A percentile compares a stretch with the other conserved stretches of the same genome.
Conservation (phyloP, 2,797 vertebrate genomes). For the Pteronotus mesoamericanus region DNA sequence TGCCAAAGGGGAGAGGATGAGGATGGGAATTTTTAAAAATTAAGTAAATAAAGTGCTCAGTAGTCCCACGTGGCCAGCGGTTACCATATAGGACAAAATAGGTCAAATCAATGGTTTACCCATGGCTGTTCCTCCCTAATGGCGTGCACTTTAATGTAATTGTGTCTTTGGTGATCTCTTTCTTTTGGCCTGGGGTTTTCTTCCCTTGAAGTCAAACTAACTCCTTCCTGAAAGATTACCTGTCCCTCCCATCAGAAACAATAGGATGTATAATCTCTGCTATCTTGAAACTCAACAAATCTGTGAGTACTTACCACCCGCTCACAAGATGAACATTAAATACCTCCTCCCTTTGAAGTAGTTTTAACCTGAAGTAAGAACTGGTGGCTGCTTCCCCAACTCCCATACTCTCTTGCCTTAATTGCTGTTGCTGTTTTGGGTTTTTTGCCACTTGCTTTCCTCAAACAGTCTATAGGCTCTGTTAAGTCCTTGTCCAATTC, state of each 20-base stretch:
- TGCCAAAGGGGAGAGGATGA: background rate
- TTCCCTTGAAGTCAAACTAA: background rate
- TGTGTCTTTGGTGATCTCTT: background rate
- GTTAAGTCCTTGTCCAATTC: background rate
- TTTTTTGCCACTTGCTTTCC: background rate
- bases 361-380: background rate
- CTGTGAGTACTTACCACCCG: background rate
- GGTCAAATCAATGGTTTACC: background rate
- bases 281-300: background rate
- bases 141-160: background rate
- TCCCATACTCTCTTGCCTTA: background rate
- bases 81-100: background rate
- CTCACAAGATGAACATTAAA: background rate
- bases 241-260: background rate
- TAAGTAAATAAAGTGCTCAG: background rate
- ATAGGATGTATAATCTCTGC: background rate
- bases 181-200: background rate
- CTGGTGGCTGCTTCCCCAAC: background rate
- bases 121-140: background rate
- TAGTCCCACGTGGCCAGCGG: background rate
- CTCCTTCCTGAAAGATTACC: background rate
- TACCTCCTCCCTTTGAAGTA: background rate
- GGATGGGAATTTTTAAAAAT: background rate
- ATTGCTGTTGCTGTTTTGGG: background rate
- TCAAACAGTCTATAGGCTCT: background rate